Evolutionary conservation across 2,797 vertebrate genomes (phyloP), one percentile per base, ranked within the genome.

Genomic region (Sciaenops ocellatus): DNA sequence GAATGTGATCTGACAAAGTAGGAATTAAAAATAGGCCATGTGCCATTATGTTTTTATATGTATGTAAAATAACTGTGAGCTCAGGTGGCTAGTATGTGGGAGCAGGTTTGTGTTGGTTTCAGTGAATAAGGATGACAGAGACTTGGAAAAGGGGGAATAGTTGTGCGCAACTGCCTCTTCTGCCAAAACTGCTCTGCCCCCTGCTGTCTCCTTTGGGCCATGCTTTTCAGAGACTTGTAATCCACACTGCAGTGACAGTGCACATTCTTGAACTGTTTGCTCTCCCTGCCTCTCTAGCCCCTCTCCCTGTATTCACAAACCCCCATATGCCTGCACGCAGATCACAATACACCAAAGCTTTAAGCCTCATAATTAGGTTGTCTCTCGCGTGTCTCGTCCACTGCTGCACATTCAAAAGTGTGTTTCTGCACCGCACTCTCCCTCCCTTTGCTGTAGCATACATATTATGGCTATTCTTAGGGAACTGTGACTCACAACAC

Each of bases 181-280:
- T 85, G 83, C 78, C 77, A 69, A 73, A 80, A 59, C 87, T 50
- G 69, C 72, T 87, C 89, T 91, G 93, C 93, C 92, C 89, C 86
- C 93, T 93, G 86, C 87, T 94, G 93, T 66, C 71, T 83, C 26
- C 16, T 84, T 59, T 56, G 42, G 67, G 80, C 47, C 55, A 26
- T 85, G 82, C 76, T 28, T 72, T 38, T 64, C 48, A 80, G 55
- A 60, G 48, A n/a, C 22, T 63, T 52, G 75, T 54, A 79, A 85
- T 80, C 80, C 78, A 76, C 67, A 26, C 82, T 86, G 88, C 90
- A 88, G 85, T 93, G 91, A 93, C 91, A 16, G 76, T 90, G 89
- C 93, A 92, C 87, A 91, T 93, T 94, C 87, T 86, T 89, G 48
- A 73, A 76, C 69, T 57, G 66, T 73, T 80, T 50, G 69, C 70